phyloP scores from a whole-genome alignment of 1,140 invertebrate species.

The Planococcus citri region DNA sequence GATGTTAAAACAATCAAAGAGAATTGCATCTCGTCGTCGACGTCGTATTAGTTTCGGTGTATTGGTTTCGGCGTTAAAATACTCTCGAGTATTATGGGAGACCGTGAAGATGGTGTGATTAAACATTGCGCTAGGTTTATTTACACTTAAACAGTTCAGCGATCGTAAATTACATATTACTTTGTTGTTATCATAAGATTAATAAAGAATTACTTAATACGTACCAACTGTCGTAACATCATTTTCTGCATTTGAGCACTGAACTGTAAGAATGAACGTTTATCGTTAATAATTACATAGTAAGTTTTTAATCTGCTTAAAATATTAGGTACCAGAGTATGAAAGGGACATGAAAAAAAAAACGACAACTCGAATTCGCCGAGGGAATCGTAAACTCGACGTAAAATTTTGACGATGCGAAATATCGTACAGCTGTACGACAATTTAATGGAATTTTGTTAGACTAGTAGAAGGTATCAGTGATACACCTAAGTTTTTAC shows the following conservation, averaged over 20 bases:
- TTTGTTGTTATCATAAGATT: neutral
- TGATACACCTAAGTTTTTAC: neutral
- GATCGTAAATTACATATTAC: too few relatives aligned
- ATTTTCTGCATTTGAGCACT: conserved; percentile 7
- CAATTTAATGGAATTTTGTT: neutral
- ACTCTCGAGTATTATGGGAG: too few relatives aligned
- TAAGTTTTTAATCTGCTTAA: neutral
- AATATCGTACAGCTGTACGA: neutral
- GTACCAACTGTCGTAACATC: conserved; percentile 11
- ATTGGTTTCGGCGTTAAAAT: too few relatives aligned
- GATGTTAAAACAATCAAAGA: too few relatives aligned
- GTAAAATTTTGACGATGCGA: neutral
- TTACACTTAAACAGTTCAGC: too few relatives aligned
- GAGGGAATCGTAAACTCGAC: neutral
- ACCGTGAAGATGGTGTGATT: too few relatives aligned
- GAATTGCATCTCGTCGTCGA: too few relatives aligned
- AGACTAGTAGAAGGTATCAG: neutral
- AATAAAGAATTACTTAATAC: neutral
- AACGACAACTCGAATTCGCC: neutral
- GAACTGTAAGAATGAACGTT: neutral
- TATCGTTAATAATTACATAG: neutral
- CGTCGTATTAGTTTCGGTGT: too few relatives aligned
- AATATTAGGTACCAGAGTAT: neutral
- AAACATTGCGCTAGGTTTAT: too few relatives aligned
- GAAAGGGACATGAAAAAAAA: neutral